These are phyloP conservation scores for Phortica magna DNA, from an alignment of 2,888 invertebrate species.

Conservation along the genomic window DNA sequence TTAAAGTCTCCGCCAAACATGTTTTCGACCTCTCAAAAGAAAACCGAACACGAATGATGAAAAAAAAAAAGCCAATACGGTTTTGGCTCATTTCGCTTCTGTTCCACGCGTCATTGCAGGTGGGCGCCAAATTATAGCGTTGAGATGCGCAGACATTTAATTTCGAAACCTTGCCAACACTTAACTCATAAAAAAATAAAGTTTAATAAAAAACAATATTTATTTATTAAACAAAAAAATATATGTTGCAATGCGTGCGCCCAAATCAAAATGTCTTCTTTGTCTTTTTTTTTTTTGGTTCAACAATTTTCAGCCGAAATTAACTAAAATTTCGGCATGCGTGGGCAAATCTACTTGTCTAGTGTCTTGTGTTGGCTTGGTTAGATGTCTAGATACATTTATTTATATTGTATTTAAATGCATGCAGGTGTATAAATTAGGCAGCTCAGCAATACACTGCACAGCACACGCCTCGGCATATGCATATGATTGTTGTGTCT, in stretches of 20 bases:
- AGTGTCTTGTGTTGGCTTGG: conserved; percentile 51
- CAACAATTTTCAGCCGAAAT: conserved; percentile 47
- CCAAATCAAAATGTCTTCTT: conserved; percentile 28
- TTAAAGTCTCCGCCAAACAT: not conserved
- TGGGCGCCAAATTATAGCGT: conserved; percentile 53
- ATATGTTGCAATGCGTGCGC: conserved; percentile 48
- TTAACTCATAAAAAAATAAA: conserved; percentile 38
- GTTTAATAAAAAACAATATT: conserved; percentile 28
- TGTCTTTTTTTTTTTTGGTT: not conserved
- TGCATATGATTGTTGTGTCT: conserved; percentile 6
- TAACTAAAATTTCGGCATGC: conserved; percentile 51
- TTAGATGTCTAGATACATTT: conserved; percentile 56
- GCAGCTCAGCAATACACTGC: conserved; percentile 24
- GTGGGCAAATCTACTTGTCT: conserved; percentile 26
- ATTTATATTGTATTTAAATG: conserved; percentile 32
- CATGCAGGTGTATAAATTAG: conserved; percentile 59
- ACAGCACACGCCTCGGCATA: conserved; percentile 10
- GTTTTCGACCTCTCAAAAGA: not conserved
- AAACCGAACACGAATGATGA: too few species aligned
- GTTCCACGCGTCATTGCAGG: conserved; percentile 40
- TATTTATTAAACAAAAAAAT: conserved; percentile 7
- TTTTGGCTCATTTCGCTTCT: conserved; percentile 16
- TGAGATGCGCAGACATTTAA: conserved; percentile 52
- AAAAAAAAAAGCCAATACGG: not conserved
- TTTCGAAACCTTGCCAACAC: conserved; percentile 55